Evolutionary conservation across 2,113 vertebrate species (phyloP), one percentile per base, ranked within the genome.

Genomic region (Grammomys surdaster): DNA sequence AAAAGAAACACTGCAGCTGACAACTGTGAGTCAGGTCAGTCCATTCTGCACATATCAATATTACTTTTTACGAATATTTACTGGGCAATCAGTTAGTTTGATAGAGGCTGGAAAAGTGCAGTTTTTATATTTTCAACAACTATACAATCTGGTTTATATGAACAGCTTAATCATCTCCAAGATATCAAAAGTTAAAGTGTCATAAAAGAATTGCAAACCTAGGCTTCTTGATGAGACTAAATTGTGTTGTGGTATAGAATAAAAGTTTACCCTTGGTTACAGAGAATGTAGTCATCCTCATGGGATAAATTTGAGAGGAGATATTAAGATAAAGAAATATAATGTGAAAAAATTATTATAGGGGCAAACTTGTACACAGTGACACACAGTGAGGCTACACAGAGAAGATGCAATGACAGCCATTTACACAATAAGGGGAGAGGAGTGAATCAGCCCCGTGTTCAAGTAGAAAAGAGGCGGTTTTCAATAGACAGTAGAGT

Each of bases 1-100:
- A 91, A 43, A 93, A 31, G 73, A 90, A 92, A 76, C 65, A 36
- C 5, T 77, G 84, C 87, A 94, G 84, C 95, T 93, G 84, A 94
- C 63, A 60, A 60, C 81, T 16, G 1, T 87, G 72, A 70, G 26
- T 88, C 78, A 94, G 85, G 92, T 97, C 80, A 94, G 33, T 13
- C 1, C 20, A 77, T 88, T 46, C 22, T 78, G 90, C 19, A 94
- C 28, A 88, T 88, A 75, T 95, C 85, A 31, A 94, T 80, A 93
- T 90, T 31, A 76, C 80, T 81, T 88, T 95, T 93, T 51, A 63
- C 28, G 90, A 81, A 85, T 60, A 90, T n/a, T 90, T 82, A 63
- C 31, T 72, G 36, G 40, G 3, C 17, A 91, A 46, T 48, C 43
- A 43, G 89, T 93, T 87, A n/a, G 24, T 90, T 94, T 89, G 63